Conservation (phyloP, 2,113 vertebrate species). For the Promerops cafer region DNA sequence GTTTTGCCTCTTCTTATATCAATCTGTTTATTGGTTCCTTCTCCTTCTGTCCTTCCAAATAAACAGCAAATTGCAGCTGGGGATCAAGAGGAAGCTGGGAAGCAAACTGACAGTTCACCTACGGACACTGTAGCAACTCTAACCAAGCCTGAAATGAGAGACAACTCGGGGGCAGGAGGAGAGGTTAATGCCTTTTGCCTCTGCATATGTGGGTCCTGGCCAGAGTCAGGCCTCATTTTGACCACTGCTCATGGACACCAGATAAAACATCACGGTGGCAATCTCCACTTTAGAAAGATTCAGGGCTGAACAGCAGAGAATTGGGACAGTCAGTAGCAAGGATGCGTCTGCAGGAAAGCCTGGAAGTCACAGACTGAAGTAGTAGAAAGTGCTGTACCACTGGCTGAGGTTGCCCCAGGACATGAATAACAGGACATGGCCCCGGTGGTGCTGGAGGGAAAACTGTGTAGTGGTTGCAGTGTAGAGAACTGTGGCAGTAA, state of each 20-base stretch:
- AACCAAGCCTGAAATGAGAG: neutral
- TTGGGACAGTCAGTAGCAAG: neutral
- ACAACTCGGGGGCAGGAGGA: neutral
- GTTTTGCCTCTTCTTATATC: neutral
- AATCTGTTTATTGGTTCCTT: neutral
- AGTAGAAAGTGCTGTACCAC: neutral
- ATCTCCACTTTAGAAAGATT: neutral
- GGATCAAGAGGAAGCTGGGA: neutral
- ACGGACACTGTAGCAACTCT: neutral
- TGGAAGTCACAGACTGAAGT: neutral
- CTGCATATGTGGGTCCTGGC: neutral
- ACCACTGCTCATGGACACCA: neutral
- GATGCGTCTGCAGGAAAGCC: neutral
- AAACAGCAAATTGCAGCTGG: neutral
- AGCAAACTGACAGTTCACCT: neutral
- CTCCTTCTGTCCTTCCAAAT: neutral
- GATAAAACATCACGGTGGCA: neutral
- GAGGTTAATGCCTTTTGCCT: neutral
- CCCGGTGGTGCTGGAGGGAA: neutral
- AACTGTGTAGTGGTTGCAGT: neutral
- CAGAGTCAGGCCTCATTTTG: neutral
- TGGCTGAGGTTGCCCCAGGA: neutral
- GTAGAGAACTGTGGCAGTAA: neutral
- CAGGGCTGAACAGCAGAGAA: neutral
- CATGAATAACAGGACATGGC: neutral